phyloP scores from a whole-genome alignment of 1,140 invertebrate species.

The Heliconius hermathena region DNA sequence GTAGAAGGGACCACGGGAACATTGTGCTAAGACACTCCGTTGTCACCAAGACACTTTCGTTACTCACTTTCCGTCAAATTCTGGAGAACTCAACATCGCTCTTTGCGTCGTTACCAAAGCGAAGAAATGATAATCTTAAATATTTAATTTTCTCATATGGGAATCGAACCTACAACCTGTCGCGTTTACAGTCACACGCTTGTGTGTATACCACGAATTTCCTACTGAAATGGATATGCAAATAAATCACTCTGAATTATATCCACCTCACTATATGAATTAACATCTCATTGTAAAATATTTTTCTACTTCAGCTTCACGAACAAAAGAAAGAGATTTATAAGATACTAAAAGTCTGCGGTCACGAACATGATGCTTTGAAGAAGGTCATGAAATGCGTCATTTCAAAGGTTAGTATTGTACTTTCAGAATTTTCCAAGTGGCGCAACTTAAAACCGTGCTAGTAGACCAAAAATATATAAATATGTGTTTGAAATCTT shows the following conservation, averaged over 20 bases:
- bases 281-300: constrained; percentile 22
- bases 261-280: background rate
- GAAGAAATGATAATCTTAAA: background rate
- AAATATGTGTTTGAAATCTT: too few relatives aligned
- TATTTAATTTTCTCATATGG: too few relatives aligned
- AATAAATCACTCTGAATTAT: background rate
- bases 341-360: constrained; percentile 64
- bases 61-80: too few relatives aligned
- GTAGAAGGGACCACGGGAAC: too few relatives aligned
- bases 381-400: constrained; percentile 77
- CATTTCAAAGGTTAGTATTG: constrained; percentile 66
- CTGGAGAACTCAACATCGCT: background rate
- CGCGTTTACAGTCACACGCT: too few relatives aligned
- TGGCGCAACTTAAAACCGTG: too few relatives aligned
- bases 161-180: background rate
- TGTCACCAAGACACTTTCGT: too few relatives aligned
- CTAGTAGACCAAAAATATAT: too few relatives aligned
- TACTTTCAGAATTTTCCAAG: too few relatives aligned
- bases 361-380: constrained; percentile 70
- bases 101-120: background rate
- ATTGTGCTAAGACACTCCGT: too few relatives aligned
- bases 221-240: background rate
- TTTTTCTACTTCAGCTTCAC: constrained; percentile 56
- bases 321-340: constrained; percentile 67
- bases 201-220: too few relatives aligned